Evolutionary conservation across 2,888 invertebrate genomes (phyloP).

Genomic region (Cosmopolites sordidus): DNA sequence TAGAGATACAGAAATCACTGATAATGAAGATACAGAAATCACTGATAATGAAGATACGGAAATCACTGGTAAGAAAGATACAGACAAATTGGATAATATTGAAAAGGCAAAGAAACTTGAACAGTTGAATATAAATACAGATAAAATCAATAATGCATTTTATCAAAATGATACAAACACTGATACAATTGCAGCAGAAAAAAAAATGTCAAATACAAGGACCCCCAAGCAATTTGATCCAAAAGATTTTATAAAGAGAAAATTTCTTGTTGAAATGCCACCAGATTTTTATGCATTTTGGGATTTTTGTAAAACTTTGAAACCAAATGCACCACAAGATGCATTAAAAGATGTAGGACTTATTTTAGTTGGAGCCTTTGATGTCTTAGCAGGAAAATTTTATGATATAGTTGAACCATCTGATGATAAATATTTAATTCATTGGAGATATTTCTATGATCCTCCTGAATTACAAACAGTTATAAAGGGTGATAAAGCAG

Average conservation of each 20-base stretch:
- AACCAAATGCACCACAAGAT: slow-evolving; percentile 55
- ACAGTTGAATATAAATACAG: too few relatives aligned
- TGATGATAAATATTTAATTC: slow-evolving; percentile 59
- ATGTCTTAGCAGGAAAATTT: slow-evolving; percentile 67
- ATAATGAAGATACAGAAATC: neutral
- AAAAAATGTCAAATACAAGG: neutral
- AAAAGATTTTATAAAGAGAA: slow-evolving; percentile 59
- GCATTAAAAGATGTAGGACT: slow-evolving; percentile 65
- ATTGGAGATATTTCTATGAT: slow-evolving; percentile 91
- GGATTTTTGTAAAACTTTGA: slow-evolving; percentile 63
- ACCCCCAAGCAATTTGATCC: slow-evolving; percentile 9
- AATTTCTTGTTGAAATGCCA: slow-evolving; percentile 84
- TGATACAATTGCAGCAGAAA: neutral
- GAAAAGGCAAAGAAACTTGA: too few relatives aligned
- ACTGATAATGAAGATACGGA: too few relatives aligned
- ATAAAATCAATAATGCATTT: too few relatives aligned
- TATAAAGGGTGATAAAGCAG: slow-evolving; percentile 63
- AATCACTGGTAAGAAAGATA: too few relatives aligned
- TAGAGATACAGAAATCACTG: neutral
- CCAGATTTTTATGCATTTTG: slow-evolving; percentile 84
- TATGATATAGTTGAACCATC: slow-evolving; percentile 45
- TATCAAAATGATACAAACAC: too few relatives aligned
- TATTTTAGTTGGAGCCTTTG: slow-evolving; percentile 81
- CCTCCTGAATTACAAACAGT: slow-evolving; percentile 91
- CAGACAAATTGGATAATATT: too few relatives aligned